phyloP scores from a whole-genome alignment of 2,797 vertebrate species.

The Zenarchopterus dispar region DNA sequence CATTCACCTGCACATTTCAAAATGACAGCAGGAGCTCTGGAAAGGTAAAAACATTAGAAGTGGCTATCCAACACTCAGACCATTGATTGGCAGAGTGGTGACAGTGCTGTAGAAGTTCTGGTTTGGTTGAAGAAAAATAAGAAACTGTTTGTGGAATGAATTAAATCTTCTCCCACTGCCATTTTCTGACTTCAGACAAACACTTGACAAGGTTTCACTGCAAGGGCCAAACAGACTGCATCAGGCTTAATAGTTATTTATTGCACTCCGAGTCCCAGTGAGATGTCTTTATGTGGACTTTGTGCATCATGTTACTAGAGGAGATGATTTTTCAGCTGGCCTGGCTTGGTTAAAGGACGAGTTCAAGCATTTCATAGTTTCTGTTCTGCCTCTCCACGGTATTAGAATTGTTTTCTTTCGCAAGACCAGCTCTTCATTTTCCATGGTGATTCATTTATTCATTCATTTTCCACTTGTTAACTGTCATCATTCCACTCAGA shows the following conservation, averaged over 20 bases:
- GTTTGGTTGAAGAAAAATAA: conserved; percentile 66
- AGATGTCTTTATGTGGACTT: conserved; percentile 64
- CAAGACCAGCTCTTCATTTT: conserved; percentile 17
- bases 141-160: conserved; percentile 68
- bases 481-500: conserved; percentile 29
- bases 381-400: conserved; percentile 17
- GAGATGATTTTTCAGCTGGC: conserved; percentile 66
- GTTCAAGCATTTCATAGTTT: conserved; percentile 61
- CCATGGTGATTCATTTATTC: conserved; percentile 35
- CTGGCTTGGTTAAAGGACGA: conserved; percentile 67
- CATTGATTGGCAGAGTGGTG: conserved; percentile 42
- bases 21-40: background rate
- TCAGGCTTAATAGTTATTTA: conserved; percentile 64
- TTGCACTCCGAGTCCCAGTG: conserved; percentile 36
- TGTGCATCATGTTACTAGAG: conserved; percentile 57
- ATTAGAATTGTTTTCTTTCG: conserved; percentile 38
- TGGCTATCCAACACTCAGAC: conserved; percentile 35
- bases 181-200: conserved; percentile 59
- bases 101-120: conserved; percentile 63
- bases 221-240: conserved; percentile 33
- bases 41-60: conserved; percentile 33
- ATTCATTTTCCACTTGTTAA: conserved; percentile 46
- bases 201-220: conserved; percentile 54
- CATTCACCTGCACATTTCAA: background rate
- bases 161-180: conserved; percentile 54